Base-by-base conservation (phyloP, 2,797 vertebrate genomes). In the Argyrosomus regius region DNA sequence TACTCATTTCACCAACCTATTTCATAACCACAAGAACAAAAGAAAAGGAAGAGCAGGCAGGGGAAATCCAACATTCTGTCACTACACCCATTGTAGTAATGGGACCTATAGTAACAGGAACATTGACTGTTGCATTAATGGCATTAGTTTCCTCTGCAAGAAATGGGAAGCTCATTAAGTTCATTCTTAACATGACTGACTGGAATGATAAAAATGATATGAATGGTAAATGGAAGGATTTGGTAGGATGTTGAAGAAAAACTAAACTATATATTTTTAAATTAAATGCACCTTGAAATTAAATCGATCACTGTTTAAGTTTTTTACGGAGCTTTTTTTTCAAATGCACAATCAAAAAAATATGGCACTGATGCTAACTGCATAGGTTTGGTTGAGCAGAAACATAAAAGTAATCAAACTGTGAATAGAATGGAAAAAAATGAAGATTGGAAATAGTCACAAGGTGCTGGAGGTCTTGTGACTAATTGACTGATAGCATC, bases 401-500 rank as follows among this genome's bases (percentile, higher is more conserved):
- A 11, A 39, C 35, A 31, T 6, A 61, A 20, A n/a, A 7, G 13
- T 61, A 17, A 10, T 18, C 3, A 71, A 35, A 17, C 14, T 58
- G 18, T 39, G 10, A 5, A 5, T 43, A 1, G 0, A 58, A 39
- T 41, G 20, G 52, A 31, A 63, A 54, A 31, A 43, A 13, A 0
- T n/a, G 1, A 26, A 7, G 39, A 66, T 46, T 35, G 16, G 7
- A 57, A 28, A 24, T 5, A 24, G 0, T 18, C 50, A 78, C 24
- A 26, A 10, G 24, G n/a, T 57, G 49, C 70, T 10, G 0, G 20
- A 46, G 3, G 26, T 71, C 48, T 20, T 9, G 22, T 78, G 85
- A 83, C 56, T 52, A 61, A 76, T 18, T 20, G 75, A 86, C 77
- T 54, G 28, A 67, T 67, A 2, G 5, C 18, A 48, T 45, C 20